Base-by-base conservation (phyloP, 1,140 invertebrate species). In the Aphelinus atriplicis region DNA sequence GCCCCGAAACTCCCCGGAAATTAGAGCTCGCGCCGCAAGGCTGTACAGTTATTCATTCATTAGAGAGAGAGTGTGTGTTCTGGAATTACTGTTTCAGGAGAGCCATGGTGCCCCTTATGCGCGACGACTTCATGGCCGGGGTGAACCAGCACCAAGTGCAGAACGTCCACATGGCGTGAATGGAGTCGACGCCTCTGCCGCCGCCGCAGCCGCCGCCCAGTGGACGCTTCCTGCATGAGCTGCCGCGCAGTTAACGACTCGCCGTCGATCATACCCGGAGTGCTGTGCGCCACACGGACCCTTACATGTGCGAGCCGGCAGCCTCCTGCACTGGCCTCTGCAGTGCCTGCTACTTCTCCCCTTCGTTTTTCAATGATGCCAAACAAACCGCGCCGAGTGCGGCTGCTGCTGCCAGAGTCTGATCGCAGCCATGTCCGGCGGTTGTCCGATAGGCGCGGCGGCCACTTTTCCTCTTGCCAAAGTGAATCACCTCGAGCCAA, bases 101-200 rank as follows among this genome's bases (percentile, higher is more conserved):
- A 79, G 80, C 82, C 61, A 81, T 85, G 46, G 80, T 85, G 61
- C 84, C 84, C 58, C 83, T 85, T 77, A 69, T 85, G 61, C 80
- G 83, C 51, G 84, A 84, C 74, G 84, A 85, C 74, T 83, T 85
- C 68, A 81, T 85, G 81, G 79, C 82, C 56, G 82, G 84, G 68
- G 80, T 84, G 6, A 85, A 84, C 73, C 83, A 82, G 75, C 82
- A 83, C 56, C 82, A 82, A 55, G 81, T 82, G 72, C 81, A 82
- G 72, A 83, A 83, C 70, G 80, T 83, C 71, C 82, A 83, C 77
- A 82, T 83, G 72, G 79, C 82, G 78, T 83, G 81, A 83, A 82
- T 79, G 48, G 6, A 9, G 48, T 2, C 26, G 64, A 26, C 58
- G 58, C 42, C 26, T 4, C 42, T 4, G 58, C 42, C 58, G 58